Base-by-base conservation (phyloP, 2,113 vertebrate species). In the Rhinopithecus roxellana region DNA sequence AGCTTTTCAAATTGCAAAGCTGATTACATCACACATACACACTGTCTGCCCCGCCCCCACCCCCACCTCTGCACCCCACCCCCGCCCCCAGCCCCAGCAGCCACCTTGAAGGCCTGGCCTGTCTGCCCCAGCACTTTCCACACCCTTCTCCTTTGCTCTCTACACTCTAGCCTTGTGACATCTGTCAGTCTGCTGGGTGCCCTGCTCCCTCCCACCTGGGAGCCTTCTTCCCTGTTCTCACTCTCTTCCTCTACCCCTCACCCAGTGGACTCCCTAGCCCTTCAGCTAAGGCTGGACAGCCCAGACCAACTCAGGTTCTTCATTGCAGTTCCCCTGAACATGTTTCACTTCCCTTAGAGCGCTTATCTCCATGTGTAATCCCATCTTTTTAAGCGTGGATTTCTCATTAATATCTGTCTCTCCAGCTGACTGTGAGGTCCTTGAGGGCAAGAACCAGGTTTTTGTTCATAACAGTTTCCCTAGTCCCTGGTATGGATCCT, bases 371-470 rank as follows among this genome's bases (percentile, higher is more conserved):
- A 23, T 18, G 18, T 25, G n/a, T 6, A 78, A 38, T 72, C 64
- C 35, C 69, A 74, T 25, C n/a, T 78, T 69, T 79, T 25, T 59
- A 93, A 92, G 88, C 13, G 8, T 64, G 55, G 27, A 81, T 77
- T 92, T 89, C 83, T 94, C 82, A 72, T 48, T 27, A 79, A 67
- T 32, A 35, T 38, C 89, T 16, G 23, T 78, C 93, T 95, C 40
- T 89, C 61, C 67, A 86, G 61, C n/a, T 2, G 61, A 88, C 77
- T 32, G 13, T 70, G 81, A 90, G 77, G 81, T 80, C 77, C 57
- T 72, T 32, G 43, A 95, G 67, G 88, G 67, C 69, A 80, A 83
- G 75, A 94, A 78, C 83, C 70, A 82, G 43, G 67, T 61, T 96
- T 97, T 77, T 57, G 90, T 79, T 96, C 35, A 4, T 61, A 67